Evolutionary conservation across 2,113 vertebrate species (phyloP).

Genomic region (Ia io): DNA sequence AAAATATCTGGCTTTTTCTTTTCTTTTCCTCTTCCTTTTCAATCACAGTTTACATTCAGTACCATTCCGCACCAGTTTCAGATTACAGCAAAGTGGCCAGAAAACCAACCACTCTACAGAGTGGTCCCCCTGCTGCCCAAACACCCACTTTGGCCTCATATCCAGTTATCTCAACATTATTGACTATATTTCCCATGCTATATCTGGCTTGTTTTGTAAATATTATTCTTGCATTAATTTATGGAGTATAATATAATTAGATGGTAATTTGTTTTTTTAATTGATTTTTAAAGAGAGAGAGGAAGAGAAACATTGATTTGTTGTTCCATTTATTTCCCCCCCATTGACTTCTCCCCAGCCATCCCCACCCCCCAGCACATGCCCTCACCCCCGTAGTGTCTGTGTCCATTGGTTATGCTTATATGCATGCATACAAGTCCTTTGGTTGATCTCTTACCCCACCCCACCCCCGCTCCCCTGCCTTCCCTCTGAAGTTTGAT

Average conservation of each 20-base stretch:
- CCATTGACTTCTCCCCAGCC: too few relatives aligned
- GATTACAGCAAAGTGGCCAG: background rate
- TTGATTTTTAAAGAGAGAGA: background rate
- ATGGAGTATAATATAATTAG: constrained; percentile 20
- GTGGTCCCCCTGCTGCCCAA: background rate
- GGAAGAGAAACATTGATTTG: background rate
- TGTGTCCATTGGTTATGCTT: too few relatives aligned
- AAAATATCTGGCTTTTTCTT: background rate
- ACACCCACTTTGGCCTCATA: background rate
- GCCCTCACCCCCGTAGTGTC: too few relatives aligned
- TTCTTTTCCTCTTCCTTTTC: background rate
- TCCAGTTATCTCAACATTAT: background rate
- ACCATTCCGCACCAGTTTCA: background rate
- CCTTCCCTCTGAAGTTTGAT: too few relatives aligned
- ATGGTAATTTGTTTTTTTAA: background rate
- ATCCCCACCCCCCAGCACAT: too few relatives aligned
- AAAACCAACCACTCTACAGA: background rate
- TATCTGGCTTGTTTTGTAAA: background rate
- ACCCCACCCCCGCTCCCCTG: too few relatives aligned
- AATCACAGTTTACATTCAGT: background rate
- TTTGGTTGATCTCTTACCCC: too few relatives aligned
- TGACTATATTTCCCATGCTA: background rate
- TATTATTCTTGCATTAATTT: background rate
- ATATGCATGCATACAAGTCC: too few relatives aligned
- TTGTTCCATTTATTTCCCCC: background rate